phyloP scores from a whole-genome alignment of 2,888 invertebrate species.

The Cryptocephalus primarius region DNA sequence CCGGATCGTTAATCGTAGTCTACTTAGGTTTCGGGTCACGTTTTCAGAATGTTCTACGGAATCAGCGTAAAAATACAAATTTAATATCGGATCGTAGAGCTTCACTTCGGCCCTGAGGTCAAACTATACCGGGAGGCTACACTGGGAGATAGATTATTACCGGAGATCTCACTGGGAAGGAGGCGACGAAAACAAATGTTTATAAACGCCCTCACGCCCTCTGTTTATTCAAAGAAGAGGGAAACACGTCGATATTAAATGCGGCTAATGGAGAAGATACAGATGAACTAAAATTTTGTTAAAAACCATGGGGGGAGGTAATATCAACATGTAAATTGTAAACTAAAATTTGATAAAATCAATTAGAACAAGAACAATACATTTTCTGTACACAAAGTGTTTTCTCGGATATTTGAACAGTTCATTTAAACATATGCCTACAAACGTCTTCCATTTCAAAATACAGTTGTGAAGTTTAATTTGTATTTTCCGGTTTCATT shows the following conservation, averaged over 20 bases:
- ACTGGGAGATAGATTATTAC: constrained; percentile 28
- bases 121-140: constrained; percentile 16
- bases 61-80: constrained; percentile 54
- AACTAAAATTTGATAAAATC: too few relatives aligned
- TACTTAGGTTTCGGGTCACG: constrained; percentile 46
- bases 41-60: constrained; percentile 44
- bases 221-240: neutral
- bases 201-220: constrained; percentile 7
- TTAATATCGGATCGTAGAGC: constrained; percentile 43
- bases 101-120: constrained; percentile 26
- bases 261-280: too few relatives aligned
- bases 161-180: constrained; percentile 20
- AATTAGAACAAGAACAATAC: too few relatives aligned
- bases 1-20: constrained; percentile 45
- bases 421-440: too few relatives aligned
- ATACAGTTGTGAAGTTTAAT: too few relatives aligned
- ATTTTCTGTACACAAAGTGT: too few relatives aligned
- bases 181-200: constrained; percentile 15
- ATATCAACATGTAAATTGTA: too few relatives aligned
- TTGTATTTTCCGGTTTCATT: too few relatives aligned
- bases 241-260: neutral
- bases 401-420: too few relatives aligned
- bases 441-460: too few relatives aligned
- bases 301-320: too few relatives aligned
- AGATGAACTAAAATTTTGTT: too few relatives aligned